phyloP scores from a whole-genome alignment of 2,797 vertebrate genomes.

The Phoeniculus purpureus region DNA sequence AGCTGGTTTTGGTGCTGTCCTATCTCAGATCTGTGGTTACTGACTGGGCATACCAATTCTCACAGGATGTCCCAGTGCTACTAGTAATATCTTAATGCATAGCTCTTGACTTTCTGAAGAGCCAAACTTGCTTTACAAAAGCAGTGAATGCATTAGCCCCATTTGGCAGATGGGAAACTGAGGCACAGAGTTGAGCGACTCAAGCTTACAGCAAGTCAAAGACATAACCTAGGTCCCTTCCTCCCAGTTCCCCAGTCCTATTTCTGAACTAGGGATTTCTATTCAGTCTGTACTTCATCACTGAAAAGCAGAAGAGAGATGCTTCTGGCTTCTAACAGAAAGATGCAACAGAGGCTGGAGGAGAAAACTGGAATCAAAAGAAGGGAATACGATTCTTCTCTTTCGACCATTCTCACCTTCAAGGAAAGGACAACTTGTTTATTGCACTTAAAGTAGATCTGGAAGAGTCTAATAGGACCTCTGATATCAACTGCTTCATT shows the following conservation, averaged over 20 bases:
- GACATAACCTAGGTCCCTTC: not conserved
- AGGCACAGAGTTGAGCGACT: slow-evolving; percentile 12
- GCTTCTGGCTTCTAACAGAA: not conserved
- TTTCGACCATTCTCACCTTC: slow-evolving; percentile 21
- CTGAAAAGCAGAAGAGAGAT: not conserved
- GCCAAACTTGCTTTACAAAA: slow-evolving; percentile 24
- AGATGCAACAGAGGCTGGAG: not conserved
- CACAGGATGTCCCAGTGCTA: not conserved
- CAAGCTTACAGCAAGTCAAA: not conserved
- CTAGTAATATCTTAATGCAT: not conserved
- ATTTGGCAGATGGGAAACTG: not conserved
- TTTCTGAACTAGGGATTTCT: not conserved
- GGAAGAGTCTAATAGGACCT: slow-evolving; percentile 11
- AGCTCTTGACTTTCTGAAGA: not conserved
- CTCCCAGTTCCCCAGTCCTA: not conserved
- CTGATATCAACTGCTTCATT: not conserved
- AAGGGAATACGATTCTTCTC: not conserved
- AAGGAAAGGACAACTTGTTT: slow-evolving; percentile 23
- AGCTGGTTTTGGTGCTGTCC: not conserved
- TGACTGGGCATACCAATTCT: not conserved
- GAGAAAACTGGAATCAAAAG: not conserved
- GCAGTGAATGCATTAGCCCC: not conserved
- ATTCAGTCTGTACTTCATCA: not conserved
- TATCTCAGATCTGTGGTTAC: not conserved
- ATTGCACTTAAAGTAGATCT: slow-evolving; percentile 27